Percentiles rank a stretch among this genome's conserved stretches.
These are phyloP conservation scores for Manis crassicaudata DNA, from an alignment of 2,797 vertebrate species.

Conservation along the genomic window DNA sequence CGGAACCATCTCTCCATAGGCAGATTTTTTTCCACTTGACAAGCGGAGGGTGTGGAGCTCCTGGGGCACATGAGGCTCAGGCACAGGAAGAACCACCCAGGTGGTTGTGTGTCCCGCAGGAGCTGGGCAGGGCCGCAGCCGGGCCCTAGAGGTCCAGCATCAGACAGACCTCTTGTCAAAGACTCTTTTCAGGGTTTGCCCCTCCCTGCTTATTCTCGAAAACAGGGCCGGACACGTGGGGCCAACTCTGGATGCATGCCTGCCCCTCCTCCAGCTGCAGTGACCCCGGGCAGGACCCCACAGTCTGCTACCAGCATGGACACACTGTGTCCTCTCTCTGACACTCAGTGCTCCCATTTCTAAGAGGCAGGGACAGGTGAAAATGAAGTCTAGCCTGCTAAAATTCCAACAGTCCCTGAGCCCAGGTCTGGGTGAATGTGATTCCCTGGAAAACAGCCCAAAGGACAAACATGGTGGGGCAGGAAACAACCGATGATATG, in stretches of 20 bases:
- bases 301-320: accelerated
- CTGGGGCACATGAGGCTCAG: accelerated
- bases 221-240: background rate
- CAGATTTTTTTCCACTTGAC: background rate
- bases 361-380: background rate
- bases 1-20: background rate
- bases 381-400: background rate
- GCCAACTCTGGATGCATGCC: background rate
- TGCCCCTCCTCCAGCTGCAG: background rate
- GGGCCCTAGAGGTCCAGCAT: background rate
- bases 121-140: background rate
- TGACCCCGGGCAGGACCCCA: background rate
- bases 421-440: background rate
- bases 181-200: background rate
- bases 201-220: background rate
- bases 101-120: background rate
- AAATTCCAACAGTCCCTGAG: background rate
- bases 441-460: background rate
- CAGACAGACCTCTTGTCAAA: background rate
- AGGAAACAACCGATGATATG: background rate
- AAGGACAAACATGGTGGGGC: background rate
- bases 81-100: accelerated
- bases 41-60: background rate
- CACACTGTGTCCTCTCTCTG: background rate
- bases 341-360: background rate